Evolutionary conservation across 2,888 invertebrate species (phyloP).

Genomic region (Trissolcus brochymenae): DNA sequence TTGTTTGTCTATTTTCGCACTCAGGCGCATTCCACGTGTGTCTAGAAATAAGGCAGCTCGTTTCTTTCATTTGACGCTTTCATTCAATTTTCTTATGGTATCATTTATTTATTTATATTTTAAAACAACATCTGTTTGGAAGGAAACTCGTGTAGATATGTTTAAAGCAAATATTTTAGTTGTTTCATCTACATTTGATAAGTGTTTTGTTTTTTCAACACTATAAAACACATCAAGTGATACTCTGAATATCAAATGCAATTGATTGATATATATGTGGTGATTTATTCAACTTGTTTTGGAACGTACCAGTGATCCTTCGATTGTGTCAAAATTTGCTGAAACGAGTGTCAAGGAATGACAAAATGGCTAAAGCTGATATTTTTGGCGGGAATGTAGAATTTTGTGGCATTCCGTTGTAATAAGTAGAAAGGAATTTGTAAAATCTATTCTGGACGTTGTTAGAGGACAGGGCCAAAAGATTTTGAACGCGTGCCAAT

Average conservation of each 20-base stretch:
- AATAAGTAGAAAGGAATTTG: slow-evolving; percentile 46
- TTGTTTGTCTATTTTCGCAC: slow-evolving; percentile 58
- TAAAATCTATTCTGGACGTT: slow-evolving; percentile 38
- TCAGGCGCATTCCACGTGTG: slow-evolving; percentile 50
- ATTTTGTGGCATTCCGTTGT: slow-evolving; percentile 27
- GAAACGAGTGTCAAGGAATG: background rate
- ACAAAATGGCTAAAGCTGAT: background rate
- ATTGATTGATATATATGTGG: too few relatives aligned
- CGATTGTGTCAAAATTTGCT: too few relatives aligned
- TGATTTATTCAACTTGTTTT: too few relatives aligned
- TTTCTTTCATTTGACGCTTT: slow-evolving; percentile 1
- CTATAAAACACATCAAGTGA: too few relatives aligned
- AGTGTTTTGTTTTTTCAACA: too few relatives aligned
- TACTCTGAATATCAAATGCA: too few relatives aligned
- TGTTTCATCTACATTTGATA: too few relatives aligned
- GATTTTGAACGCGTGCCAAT: slow-evolving; percentile 65
- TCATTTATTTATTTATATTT: too few relatives aligned
- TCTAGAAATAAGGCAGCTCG: slow-evolving; percentile 48
- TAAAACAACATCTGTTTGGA: too few relatives aligned
- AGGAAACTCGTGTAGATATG: too few relatives aligned
- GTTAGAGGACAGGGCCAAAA: slow-evolving; percentile 56
- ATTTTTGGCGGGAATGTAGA: slow-evolving; percentile 3
- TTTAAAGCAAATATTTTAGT: too few relatives aligned
- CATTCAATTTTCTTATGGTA: slow-evolving; percentile 12
- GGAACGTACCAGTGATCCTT: too few relatives aligned